Conservation (phyloP, 2,888 invertebrate species). For the Calephelis perditalis region DNA sequence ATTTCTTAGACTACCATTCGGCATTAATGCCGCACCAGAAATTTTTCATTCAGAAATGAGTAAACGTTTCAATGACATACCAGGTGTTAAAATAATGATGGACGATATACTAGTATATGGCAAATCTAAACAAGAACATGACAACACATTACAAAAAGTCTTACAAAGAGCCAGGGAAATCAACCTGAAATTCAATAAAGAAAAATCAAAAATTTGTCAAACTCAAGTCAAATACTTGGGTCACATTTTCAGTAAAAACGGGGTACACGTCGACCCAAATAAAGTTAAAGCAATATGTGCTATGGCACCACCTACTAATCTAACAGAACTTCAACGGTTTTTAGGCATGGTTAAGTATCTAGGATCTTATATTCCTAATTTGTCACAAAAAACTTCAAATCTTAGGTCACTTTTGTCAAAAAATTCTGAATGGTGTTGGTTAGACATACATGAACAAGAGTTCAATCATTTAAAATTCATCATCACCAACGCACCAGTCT, state of each 20-base stretch:
- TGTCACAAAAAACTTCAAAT: conserved; percentile 20
- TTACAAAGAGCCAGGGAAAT: not conserved
- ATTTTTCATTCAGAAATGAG: not conserved
- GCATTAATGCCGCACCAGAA: too few species aligned
- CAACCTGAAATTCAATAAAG: conserved; percentile 6
- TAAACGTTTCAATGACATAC: too few species aligned
- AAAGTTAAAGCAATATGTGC: conserved; percentile 26
- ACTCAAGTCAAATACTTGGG: conserved; percentile 2
- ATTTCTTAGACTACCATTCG: too few species aligned
- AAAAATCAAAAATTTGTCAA: conserved; percentile 7
- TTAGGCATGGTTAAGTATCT: conserved; percentile 24
- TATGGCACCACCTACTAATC: conserved; percentile 26
- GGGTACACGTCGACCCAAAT: conserved; percentile 26
- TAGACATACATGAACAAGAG: conserved; percentile 19
- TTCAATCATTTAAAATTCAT: conserved; percentile 16
- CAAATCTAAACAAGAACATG: not conserved
- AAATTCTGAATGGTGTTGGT: conserved; percentile 20
- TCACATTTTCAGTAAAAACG: conserved; percentile 12
- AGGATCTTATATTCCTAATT: conserved; percentile 22
- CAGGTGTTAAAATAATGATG: not conserved
- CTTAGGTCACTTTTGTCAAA: conserved; percentile 17
- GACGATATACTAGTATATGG: not conserved
- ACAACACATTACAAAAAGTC: too few species aligned
- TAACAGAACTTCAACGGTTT: conserved; percentile 24
- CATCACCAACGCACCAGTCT: conserved; percentile 10